Evolutionary conservation across 2,797 vertebrate genomes (phyloP), one percentile per base, ranked within the genome.

Genomic region (Gymnocypris eckloni): DNA sequence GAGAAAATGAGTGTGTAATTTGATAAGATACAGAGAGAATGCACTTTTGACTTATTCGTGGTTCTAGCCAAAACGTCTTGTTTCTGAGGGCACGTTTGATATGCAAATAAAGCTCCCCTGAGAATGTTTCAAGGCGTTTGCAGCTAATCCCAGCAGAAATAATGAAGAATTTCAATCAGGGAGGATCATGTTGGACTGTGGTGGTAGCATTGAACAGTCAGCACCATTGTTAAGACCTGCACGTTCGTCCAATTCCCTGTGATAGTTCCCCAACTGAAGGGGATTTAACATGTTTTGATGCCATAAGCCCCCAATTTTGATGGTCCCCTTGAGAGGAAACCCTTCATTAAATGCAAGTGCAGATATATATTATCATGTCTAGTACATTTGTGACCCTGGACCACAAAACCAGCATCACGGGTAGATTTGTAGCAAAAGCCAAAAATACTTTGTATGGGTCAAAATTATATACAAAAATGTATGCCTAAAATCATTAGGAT

Each of bases 81-180:
- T 82, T 87, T 69, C 56, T 45, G 75, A 28, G 33, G 67, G 25
- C 37, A 54, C 48, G 22, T 1, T 73, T 12, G 13, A 79, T 12
- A 82, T 71, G 33, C 52, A 82, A 64, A 13, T 67, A 20, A 83
- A 45, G 3, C 41, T 83, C 39, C 22, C 20, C 48, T 39, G 9
- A 22, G 80, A 67, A 79, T 73, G 37, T 73, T 67, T 64, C 54
- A 33, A 54, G 28, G 16, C 3, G 4, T 78, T 78, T 82, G 67
- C 43, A n/a, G 28, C 28, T 79, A 80, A 83, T 83, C 75, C 70
- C 22, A 37, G 22, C 20, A 43, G 79, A 86, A 83, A 33, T 45
- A 80, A 73, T 80, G 22, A 78, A n/a, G 64, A 41, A 37, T 43
- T 61, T 61, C 16, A 78, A 33, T 75, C 73, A 52, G 18, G 64